Base-by-base conservation (phyloP, 2,888 invertebrate species). In the Strigamia transsilvanica region DNA sequence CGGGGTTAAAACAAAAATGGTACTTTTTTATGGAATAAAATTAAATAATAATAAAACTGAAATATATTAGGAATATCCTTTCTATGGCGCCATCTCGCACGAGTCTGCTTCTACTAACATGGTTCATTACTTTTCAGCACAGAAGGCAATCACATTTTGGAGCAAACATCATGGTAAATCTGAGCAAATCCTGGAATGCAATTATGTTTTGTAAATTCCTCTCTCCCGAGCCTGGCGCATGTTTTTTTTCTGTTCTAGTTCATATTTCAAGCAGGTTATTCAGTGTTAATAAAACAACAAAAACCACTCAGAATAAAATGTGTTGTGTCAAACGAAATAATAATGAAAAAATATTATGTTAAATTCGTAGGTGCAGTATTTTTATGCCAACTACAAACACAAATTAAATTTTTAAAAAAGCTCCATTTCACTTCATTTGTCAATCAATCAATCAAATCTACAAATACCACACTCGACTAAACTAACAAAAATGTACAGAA, bases 391-490 rank as follows among this genome's bases (percentile, higher is more conserved):
- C 56, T 56, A 56, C 56, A 56, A 46, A 56, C 56, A 56, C 56
- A 56, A 56, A 56, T 56, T 56, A 56, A 18, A 56, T 56, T 46
- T 46, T 46, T 46, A 18, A 56, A 73, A 73, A 73, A 73, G 32
- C n/a, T 73, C 73, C 27, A 73, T 73, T 73, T 32, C 73, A 73
- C 73, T 73, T 73, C 73, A 73, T 73, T 73, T 73, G 73, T 27
- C 73, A 73, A 73, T 73, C 73, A 73, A 73, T 73, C 73, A 73
- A 73, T 73, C 32, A 73, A 56, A 32, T 32, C 73, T 73, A 73
- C 73, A 73, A 73, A 73, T 73, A 73, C 73, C 73, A 73, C 32
- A 73, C 27, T 73, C 73, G 32, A 73, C 73, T 73, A 73, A 73
- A 73, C 73, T 73, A 73, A 73, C 73, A 73, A 73, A 73, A 73